Conservation (phyloP, 2,113 vertebrate species). For the Fulica atra region DNA sequence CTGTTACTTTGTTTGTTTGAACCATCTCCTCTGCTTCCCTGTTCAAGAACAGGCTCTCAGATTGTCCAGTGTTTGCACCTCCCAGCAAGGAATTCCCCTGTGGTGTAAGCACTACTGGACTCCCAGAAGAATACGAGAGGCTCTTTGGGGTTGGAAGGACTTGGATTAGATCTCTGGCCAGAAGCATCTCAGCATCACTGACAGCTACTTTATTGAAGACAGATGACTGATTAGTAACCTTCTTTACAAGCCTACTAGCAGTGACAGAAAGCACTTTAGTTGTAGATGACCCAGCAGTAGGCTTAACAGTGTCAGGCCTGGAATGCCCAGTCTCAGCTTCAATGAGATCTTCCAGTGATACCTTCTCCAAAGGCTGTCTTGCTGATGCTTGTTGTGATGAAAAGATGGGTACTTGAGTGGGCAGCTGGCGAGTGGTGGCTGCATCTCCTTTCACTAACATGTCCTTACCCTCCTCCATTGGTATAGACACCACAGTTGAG, state of each 20-base stretch:
- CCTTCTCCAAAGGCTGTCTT: not conserved
- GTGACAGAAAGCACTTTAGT: not conserved
- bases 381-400: not conserved
- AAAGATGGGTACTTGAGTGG: accelerated
- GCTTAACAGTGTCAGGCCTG: not conserved
- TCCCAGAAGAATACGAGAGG: accelerated
- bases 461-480: accelerated
- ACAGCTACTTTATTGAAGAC: no score
- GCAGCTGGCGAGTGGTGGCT: not conserved
- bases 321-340: not conserved
- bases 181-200: not conserved
- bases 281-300: not conserved
- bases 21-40: not conserved
- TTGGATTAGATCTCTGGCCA: not conserved
- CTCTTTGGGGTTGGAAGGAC: not conserved
- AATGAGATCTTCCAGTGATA: accelerated
- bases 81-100: not conserved
- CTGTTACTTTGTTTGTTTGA: not conserved
- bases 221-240: not conserved
- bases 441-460: not conserved
- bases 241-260: not conserved
- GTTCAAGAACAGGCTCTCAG: not conserved
- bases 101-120: accelerated
- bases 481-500: not conserved
- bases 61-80: not conserved